Evolutionary conservation across 1,140 invertebrate genomes (phyloP), one percentile per base, ranked within the genome.

Genomic region (Drosophila kanapiae): DNA sequence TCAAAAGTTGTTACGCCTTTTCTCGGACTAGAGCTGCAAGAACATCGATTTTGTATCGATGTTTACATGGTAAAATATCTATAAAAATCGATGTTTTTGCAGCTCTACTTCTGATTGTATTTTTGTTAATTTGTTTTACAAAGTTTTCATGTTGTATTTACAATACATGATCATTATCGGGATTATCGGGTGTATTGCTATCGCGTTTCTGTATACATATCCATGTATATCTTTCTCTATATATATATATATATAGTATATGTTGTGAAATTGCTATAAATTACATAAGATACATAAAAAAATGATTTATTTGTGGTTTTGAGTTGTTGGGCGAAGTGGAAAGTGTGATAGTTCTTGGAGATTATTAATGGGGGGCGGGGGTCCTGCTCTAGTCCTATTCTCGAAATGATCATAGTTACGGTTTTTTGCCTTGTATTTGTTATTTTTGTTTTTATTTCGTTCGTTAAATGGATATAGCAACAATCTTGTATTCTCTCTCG

Each of bases 401-500:
- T 72, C 53, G 67, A 72, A 72, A 60, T 60, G 43, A 72, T 72
- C 54, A 72, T 72, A 72, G 54, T 72, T 54, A 54, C 53, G 35
- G 53, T 10, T 71, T 10, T 71, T 76, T 54, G 68, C 38, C 69
- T 71, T 79, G 31, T 40, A 60, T 60, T 67, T 51, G 29, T 29
- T 67, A 49, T 35, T 58, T 29, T 45, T 63, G 27, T 78, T 61
- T 70, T 57, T 51, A 54, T 60, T 63, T 74, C 62, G 57, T 71
- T 65, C 64, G 69, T 82, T 86, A 80, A 86, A 88, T 88, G 74
- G 80, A 82, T 91, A 80, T 91, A 91, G 90, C 90, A 91, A 91
- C 90, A 91, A 91, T 91, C 90, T 91, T 91, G 90, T 91, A 91
- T 86, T 91, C 90, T 91, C 90, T 91, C 90, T 91, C 90, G 82